phyloP scores from a whole-genome alignment of 2,113 vertebrate genomes.

The Rhinoderma darwinii region DNA sequence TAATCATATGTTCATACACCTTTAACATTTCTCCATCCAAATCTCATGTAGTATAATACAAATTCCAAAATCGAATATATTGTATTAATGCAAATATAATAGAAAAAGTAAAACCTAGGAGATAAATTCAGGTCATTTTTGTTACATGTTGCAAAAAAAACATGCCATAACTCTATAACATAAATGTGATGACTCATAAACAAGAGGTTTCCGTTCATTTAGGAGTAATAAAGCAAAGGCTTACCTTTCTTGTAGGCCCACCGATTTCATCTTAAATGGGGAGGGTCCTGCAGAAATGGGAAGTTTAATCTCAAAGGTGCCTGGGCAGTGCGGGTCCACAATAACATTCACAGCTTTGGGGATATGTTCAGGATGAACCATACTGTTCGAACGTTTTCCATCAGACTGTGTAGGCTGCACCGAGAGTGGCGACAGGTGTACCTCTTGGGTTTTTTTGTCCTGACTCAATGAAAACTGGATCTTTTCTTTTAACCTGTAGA shows the following conservation, averaged over 20 bases:
- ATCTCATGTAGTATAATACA: too few species aligned
- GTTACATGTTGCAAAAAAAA: too few species aligned
- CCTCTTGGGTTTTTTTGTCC: constrained; percentile 84
- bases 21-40: too few species aligned
- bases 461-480: constrained; percentile 83
- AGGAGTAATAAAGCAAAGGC: constrained; percentile 24
- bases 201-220: not conserved
- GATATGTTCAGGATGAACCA: constrained; percentile 81
- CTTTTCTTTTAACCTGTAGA: constrained; percentile 91
- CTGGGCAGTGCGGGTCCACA: constrained; percentile 75
- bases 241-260: constrained; percentile 92
- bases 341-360: constrained; percentile 75
- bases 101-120: not conserved
- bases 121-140: not conserved
- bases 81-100: too few species aligned
- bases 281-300: constrained; percentile 79
- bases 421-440: constrained; percentile 77
- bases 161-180: too few species aligned
- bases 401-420: constrained; percentile 73
- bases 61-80: not conserved
- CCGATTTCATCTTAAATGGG: constrained; percentile 96
- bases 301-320: constrained; percentile 80
- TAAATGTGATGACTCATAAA: too few species aligned
- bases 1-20: too few species aligned
- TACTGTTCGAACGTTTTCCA: constrained; percentile 78